These are phyloP conservation scores for Bombus impatiens DNA, from an alignment of 1,140 invertebrate species.

Conservation along the genomic window DNA sequence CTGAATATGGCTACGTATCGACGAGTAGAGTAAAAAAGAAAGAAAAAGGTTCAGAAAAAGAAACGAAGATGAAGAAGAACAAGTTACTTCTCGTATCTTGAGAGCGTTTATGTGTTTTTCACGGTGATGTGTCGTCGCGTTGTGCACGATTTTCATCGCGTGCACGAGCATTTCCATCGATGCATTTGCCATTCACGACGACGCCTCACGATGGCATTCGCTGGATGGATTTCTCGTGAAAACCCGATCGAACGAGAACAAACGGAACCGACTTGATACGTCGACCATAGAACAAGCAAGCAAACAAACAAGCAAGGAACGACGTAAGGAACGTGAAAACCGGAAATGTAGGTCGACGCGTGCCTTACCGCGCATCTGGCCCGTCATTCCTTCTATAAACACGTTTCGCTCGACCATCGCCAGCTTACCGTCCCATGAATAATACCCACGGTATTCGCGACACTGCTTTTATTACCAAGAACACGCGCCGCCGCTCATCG, in stretches of 20 bases:
- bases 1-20: not conserved
- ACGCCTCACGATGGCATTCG: not conserved
- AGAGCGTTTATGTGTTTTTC: not conserved
- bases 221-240: not conserved
- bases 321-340: slow-evolving; percentile 10
- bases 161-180: not conserved
- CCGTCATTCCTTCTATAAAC: slow-evolving; percentile 13
- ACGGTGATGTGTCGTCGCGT: not conserved
- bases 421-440: not conserved
- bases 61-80: not conserved
- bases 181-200: not conserved
- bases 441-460: not conserved
- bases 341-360: slow-evolving; percentile 25
- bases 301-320: not conserved
- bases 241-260: not conserved
- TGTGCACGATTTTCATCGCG: not conserved
- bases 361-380: slow-evolving; percentile 3
- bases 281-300: not conserved
- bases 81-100: not conserved
- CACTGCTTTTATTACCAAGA: not conserved
- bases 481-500: not conserved
- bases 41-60: not conserved
- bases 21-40: not conserved
- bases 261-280: not conserved
- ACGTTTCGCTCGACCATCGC: not conserved